Evolutionary conservation across 2,888 invertebrate genomes (phyloP), one percentile per base, ranked within the genome.

Genomic region (Drosophila parthenogenetica): DNA sequence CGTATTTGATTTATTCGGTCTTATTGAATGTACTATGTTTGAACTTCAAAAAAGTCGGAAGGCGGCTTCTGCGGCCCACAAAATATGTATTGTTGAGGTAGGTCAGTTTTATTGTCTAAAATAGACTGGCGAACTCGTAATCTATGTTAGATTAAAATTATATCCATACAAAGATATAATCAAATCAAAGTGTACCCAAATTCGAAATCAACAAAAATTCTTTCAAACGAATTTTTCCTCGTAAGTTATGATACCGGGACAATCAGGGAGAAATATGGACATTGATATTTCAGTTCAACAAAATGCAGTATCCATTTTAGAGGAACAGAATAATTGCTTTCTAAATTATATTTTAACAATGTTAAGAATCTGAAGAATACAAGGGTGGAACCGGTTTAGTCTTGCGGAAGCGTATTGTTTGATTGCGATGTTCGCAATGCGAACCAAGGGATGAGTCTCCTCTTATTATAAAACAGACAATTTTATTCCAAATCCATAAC

Each of bases 1-100:
- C 64, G 53, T 79, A 73, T 43, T 51, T 60, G 42, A 60, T 73
- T 25, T 22, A 42, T 25, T 14, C 11, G 32, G 14, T 43, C 5
- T 35, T 13, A 13, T 35, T 35, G 13, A 5, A 46, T 43, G n/a
- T 22, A 22, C 19, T 32, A 14, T 29, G 16, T 42, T n/a, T n/a
- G 17, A 8, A 10, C 13, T 42, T 51, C 2, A 3, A 40, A 40
- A 11, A 46, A 14, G 14, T 16, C 25, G 8, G 8, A 22, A 25
- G 8, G 11, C 48, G 32, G 16, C 16, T 32, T 16, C 17, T 17
- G 1, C 29, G 13, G 32, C 32, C 13, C 3, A 7, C 7, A 35
- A 29, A 48, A 14, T 39, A 17, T 49, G 14, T 22, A 17, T 8
- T 42, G 2, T 43, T 55, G 19, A 19, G 54, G 54, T 43, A 55